A percentile compares a stretch with the other conserved stretches of the same genome.
Evolutionary conservation across 1,140 invertebrate species (phyloP).

Genomic region (Atta colombica): DNA sequence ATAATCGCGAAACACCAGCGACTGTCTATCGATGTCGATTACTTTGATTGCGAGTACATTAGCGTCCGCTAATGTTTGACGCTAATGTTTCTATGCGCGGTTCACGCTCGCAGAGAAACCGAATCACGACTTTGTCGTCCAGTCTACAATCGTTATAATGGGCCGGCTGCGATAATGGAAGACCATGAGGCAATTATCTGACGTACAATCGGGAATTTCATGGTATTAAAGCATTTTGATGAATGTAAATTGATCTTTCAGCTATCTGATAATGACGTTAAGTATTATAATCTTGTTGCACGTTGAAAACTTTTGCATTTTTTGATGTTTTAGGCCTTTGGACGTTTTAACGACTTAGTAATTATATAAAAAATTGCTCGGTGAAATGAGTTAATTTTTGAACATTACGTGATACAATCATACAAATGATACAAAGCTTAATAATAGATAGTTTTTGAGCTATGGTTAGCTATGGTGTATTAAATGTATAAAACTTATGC

Average conservation of each 20-base stretch:
- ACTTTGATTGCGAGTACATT: constrained; percentile 58
- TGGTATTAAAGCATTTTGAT: not conserved
- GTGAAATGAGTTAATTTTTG: too few relatives aligned
- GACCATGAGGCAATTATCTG: constrained; percentile 36
- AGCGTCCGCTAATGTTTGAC: constrained; percentile 28
- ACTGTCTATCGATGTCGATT: constrained; percentile 44
- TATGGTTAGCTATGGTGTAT: too few relatives aligned
- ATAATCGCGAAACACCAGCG: constrained; percentile 43
- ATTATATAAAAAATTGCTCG: too few relatives aligned
- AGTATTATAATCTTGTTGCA: not conserved
- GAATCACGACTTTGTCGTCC: constrained; percentile 40
- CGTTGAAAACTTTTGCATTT: not conserved
- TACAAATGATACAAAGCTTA: too few relatives aligned
- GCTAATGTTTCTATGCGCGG: constrained; percentile 44
- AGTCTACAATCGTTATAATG: constrained; percentile 45
- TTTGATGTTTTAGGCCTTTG: not conserved
- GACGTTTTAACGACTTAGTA: not conserved
- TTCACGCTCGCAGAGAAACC: constrained; percentile 14
- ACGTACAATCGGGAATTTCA: constrained; percentile 24
- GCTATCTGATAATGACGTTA: not conserved
- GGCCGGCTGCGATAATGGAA: constrained; percentile 19
- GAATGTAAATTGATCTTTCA: constrained; percentile 15
- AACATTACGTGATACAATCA: too few relatives aligned
- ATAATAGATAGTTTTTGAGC: too few relatives aligned
- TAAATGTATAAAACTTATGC: too few relatives aligned